Base-by-base conservation (phyloP, 2,113 vertebrate species). In the Tyto alba region DNA sequence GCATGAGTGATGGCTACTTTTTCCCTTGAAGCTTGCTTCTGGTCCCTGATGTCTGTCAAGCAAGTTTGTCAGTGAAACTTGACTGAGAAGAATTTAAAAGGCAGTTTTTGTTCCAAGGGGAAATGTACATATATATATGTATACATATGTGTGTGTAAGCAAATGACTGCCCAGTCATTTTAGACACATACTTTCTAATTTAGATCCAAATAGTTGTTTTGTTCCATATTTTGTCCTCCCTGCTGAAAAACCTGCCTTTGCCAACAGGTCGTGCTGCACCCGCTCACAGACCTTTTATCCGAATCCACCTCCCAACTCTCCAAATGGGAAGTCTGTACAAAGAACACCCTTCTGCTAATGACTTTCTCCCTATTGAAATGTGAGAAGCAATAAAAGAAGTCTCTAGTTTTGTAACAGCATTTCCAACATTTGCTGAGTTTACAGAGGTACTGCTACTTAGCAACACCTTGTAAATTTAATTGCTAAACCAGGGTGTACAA, bases 1-100 rank as follows among this genome's bases (percentile, higher is more conserved):
- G 95, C 96, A 97, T 98, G 98, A 98, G 96, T 98, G 98, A 98
- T 98, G 98, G 98, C 94, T 98, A 97, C 97, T 98, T 98, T 98
- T 95, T 97, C 96, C 96, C 96, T 97, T 95, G 96, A 98, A 98
- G 97, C 97, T 96, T 85, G 96, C 98, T 96, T 94, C 95, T 95
- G 94, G 98, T 98, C 98, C 98, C 98, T 96, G 97, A 97, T 96
- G 98, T 95, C 98, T 86, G 5, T 98, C 98, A 98, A 96, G 95
- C 97, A 98, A 98, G 97, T 98, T 98, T 98, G 98, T 98, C 98
- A 98, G 97, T 94, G 95, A 98, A 97, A 97, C 90, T 86, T 97
- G 97, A 98, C 97, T 97, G 97, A 98, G 95, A 98, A 97, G 98
- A 98, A 98, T 98, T 98, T 97, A 97, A 98, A 98, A 98, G 95